Base-by-base conservation (phyloP, 2,797 vertebrate genomes). In the Spea hammondii region DNA sequence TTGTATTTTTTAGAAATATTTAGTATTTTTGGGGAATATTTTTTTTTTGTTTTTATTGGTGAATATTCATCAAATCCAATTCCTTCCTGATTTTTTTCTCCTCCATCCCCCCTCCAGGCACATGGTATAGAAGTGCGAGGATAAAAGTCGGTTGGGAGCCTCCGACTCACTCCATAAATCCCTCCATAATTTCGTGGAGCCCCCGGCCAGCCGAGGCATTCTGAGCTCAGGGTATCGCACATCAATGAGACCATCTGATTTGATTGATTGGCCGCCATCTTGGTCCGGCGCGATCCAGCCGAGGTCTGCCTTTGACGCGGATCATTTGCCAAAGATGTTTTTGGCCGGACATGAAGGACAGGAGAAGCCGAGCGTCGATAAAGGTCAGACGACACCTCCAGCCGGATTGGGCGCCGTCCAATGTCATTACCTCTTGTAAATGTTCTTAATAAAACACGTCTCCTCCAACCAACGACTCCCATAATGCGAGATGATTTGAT, bases 391-490 rank as follows among this genome's bases (percentile, higher is more conserved):
- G 57, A 70, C 57, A 70, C 13, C 57, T 47, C 44, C 32, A 70
- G 50, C 50, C 45, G 48, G 8, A 71, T 12, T 11, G 65, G 69
- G 32, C 60, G 48, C 32, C 45, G 11, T 55, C 48, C 69, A 72
- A 6, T 65, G 48, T 9, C n/a, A 55, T 75, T 65, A 55, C 32
- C 53, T 65, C 57, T n/a, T 55, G 67, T 10, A 65, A 71, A 78
- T 65, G 76, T 78, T 78, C 50, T 72, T 55, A 65, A 71, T 78
- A 49, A 71, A 65, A n/a, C 46, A 62, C n/a, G 14, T 50, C 32
- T 32, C 32, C 32, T 32, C 32, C 32, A 3, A 32, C 32, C 32
- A 32, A 32, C 32, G 32, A 32, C 32, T 32, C 32, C 32, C 32
- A 32, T 32, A 32, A 32, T 4, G 14, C 12, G 45, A 64, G 45